Evolutionary conservation across 53 echinoderm and acorn worm genomes (phyloP).

Genomic region (Pentamera pediparva): DNA sequence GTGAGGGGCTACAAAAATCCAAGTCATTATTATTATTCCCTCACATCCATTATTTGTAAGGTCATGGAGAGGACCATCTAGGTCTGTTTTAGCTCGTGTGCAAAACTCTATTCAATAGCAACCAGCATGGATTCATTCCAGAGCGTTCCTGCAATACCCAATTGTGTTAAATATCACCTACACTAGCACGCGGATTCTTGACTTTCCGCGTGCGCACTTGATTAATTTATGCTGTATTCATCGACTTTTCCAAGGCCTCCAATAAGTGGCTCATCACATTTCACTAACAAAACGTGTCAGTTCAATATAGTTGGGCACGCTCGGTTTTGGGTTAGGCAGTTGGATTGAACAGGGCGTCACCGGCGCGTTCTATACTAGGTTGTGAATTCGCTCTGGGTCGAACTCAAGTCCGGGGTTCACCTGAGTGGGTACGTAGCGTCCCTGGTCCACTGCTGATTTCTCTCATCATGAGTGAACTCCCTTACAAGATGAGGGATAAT

Average conservation of each 20-base stretch:
- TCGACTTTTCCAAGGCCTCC: conserved; percentile 38
- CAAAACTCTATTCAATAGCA: conserved; percentile 18
- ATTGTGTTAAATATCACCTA: neutral
- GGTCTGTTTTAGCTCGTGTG: conserved; percentile 41
- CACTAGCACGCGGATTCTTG: neutral
- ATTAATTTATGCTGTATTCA: conserved; percentile 22
- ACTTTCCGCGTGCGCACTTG: neutral
- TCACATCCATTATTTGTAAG: conserved; percentile 54
- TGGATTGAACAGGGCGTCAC: conserved; percentile 18
- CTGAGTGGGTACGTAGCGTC: conserved; percentile 27
- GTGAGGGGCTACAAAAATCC: too few relatives aligned
- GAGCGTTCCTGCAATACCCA: conserved; percentile 58
- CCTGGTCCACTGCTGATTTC: conserved; percentile 23
- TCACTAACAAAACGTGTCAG: conserved; percentile 19
- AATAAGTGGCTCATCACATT: conserved; percentile 31
- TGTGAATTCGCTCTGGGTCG: neutral
- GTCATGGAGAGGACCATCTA: conserved; percentile 43
- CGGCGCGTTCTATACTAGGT: conserved; percentile 24
- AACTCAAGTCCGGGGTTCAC: conserved; percentile 30
- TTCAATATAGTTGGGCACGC: too few relatives aligned
- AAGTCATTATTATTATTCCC: too few relatives aligned
- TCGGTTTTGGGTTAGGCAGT: neutral
- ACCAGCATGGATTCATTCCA: conserved; percentile 54
- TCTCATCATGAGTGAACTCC: conserved; percentile 28
- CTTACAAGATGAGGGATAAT: neutral